Conservation (phyloP, 1,140 invertebrate species). For the Sinonovacula constricta region DNA sequence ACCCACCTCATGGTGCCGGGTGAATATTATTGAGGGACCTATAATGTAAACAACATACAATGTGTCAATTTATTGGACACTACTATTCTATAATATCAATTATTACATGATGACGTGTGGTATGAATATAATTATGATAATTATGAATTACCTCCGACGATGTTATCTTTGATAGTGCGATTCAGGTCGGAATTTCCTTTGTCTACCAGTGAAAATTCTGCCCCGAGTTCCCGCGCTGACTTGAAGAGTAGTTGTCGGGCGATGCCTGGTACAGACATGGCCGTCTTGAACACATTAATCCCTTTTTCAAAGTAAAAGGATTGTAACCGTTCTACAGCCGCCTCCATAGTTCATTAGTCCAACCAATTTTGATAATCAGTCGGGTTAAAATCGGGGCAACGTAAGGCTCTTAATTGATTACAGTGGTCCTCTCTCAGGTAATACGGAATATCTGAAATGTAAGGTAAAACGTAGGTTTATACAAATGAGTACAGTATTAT, state of each 20-base stretch:
- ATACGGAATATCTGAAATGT: no score
- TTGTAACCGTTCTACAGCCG: conserved; percentile 25
- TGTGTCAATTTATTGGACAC: no score
- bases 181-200: no score
- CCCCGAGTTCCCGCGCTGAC: neutral
- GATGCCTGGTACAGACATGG: conserved; percentile 46
- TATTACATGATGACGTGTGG: no score
- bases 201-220: conserved; percentile 25
- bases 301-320: conserved; percentile 42
- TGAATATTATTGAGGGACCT: conserved; percentile 36
- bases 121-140: no score
- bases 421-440: no score
- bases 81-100: no score
- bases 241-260: conserved; percentile 36
- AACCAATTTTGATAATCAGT: conserved; percentile 24
- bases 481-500: no score
- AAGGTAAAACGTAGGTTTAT: no score
- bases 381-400: no score
- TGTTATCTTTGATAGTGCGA: conserved; percentile 37
- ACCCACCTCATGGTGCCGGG: conserved; percentile 15
- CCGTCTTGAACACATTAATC: conserved; percentile 50
- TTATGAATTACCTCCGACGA: conserved; percentile 9
- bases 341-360: conserved; percentile 40
- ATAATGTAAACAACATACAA: no score
- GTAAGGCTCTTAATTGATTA: no score